Base-by-base conservation (phyloP, 2,113 vertebrate species). In the Paedocypris sp. region DNA sequence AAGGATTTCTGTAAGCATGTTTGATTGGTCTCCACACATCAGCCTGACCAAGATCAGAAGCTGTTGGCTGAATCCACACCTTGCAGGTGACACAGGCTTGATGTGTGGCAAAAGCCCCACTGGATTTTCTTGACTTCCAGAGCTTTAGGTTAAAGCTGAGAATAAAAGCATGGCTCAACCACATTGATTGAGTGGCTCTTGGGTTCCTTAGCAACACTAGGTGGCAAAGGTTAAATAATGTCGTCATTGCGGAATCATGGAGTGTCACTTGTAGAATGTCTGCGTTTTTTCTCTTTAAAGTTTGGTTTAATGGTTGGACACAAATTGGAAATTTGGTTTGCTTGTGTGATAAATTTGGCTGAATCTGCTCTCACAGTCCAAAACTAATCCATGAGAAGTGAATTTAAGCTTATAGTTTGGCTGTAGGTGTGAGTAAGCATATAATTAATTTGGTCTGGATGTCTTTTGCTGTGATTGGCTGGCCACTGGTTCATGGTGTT, bases 141-240 rank as follows among this genome's bases (percentile, higher is more conserved):
- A 67, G 75, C 64, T 60, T 60, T 20, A 11, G 53, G 56, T 64
- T 41, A 6, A 0, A 73, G 69, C 75, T 63, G 59, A 73, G 82
- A 77, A n/a, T n/a, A n/a, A n/a, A 73, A 43, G 22, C 62, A 35
- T 22, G 6, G 11, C 3, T 33, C 6, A 51, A 35, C 16, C 18
- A 38, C 70, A 78, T 68, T 78, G 73, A 71, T 75, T 74, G 73
- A 53, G 60, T 66, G 74, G 75, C 72, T 75, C 69, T 79, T 72
- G 29, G 70, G 73, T 77, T 71, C 80, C 78, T 82, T 79, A 84
- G 80, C 82, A 83, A 79, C 80, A 68, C 41, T 63, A 18, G 19
- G 64, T 79, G 83, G 82, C 80, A 83, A 71, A 78, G 80, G 75
- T 74, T 73, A 65, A 60, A 76, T 70, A 71, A 74, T 72, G 71